Evolutionary conservation across 2,797 vertebrate genomes (phyloP).

Genomic region (Pelobates cultripes): DNA sequence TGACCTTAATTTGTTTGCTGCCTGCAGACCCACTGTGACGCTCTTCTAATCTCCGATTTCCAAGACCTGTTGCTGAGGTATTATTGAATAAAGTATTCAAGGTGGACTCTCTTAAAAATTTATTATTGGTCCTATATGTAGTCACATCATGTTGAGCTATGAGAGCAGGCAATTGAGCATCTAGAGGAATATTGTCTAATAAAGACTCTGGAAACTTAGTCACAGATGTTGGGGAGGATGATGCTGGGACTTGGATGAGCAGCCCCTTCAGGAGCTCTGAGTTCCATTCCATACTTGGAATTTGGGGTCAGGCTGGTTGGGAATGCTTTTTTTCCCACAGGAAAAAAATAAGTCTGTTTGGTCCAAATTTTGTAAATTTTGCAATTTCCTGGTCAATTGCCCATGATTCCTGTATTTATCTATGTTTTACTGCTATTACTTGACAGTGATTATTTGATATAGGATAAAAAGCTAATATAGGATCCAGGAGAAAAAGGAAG

Average conservation of each 20-base stretch:
- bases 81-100: slow-evolving; percentile 57
- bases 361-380: no score
- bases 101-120: slow-evolving; percentile 43
- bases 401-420: no score
- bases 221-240: slow-evolving; percentile 46
- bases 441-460: no score
- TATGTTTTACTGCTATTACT: no score
- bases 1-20: slow-evolving; percentile 64
- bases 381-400: no score
- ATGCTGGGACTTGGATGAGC: slow-evolving; percentile 47
- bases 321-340: slow-evolving; percentile 80
- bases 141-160: background rate
- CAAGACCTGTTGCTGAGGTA: slow-evolving; percentile 50
- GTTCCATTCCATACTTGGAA: background rate
- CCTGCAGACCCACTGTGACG: slow-evolving; percentile 50
- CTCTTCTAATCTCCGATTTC: background rate
- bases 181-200: slow-evolving; percentile 56
- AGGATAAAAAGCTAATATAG: no score
- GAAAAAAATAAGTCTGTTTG: no score
- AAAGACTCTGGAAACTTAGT: slow-evolving; percentile 58
- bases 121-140: slow-evolving; percentile 38
- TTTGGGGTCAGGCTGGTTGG: slow-evolving; percentile 42
- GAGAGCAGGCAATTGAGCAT: slow-evolving; percentile 40
- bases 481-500: no score
- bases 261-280: slow-evolving; percentile 51